Evolutionary conservation across 1,140 invertebrate genomes (phyloP), one percentile per base, ranked within the genome.

Genomic region (Mizuhopecten yessoensis): DNA sequence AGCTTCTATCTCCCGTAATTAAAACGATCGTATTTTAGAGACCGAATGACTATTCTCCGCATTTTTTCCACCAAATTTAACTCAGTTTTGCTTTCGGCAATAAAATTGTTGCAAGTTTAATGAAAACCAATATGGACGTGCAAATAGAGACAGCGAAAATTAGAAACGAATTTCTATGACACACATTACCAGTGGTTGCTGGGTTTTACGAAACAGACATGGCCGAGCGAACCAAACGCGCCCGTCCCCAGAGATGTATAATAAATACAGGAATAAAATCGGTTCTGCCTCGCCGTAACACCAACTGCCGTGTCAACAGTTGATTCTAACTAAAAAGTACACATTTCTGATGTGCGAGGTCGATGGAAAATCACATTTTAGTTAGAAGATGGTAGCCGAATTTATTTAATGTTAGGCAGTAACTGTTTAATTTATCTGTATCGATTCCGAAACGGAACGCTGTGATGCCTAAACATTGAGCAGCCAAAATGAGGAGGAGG

Each of bases 1-100:
- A 29, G 23, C n/a, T 75, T 75, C 57, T 75, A 9, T 75, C 57
- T 3, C 23, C 57, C 23, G n/a, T 75, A 75, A 75, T 75, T 75
- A 75, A 29, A 75, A 75, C 57, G 57, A 75, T 75, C 57, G 57
- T 75, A 75, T 75, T 75, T 75, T 75, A 75, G 23, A 75, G 57
- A 75, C 57, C 57, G 23, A 75, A 49, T 49, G 57, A 75, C 23
- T 75, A 75, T 75, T 75, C 57, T 75, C 57, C 57, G 57, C 11
- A 75, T 75, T 75, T 75, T n/a, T 75, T 75, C 57, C 57, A 75
- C 57, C 57, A 75, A 75, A 75, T 75, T 75, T 75, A 75, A 75
- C 57, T 75, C 17, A n/a, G 57, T 75, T 75, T 75, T 75, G 57
- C 57, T 75, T 75, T 75, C 57, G 57, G 23, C 45, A 57, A 57